phyloP scores from a whole-genome alignment of 2,797 vertebrate species.

The Diglossa cyanea region DNA sequence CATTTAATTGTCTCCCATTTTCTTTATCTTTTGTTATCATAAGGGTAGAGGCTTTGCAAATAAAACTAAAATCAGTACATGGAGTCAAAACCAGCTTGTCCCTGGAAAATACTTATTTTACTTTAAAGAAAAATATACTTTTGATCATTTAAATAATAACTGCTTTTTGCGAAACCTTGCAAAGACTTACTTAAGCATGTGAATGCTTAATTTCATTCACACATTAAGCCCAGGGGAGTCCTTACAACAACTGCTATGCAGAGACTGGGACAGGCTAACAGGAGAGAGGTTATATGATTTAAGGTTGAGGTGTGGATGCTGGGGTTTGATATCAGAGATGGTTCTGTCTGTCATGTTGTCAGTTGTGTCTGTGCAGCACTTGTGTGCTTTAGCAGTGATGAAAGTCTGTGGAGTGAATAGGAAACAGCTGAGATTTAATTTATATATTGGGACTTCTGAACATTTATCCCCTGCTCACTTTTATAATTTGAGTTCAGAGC shows the following conservation, averaged over 20 bases:
- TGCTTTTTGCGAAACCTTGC: neutral
- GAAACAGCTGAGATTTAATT: conserved; percentile 17
- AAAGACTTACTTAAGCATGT: neutral
- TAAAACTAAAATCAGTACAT: neutral
- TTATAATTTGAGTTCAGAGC: conserved; percentile 12
- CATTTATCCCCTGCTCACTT: neutral
- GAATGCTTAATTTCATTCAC: neutral
- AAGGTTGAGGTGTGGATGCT: neutral
- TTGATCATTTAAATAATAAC: neutral
- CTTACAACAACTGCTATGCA: neutral
- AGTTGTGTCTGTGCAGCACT: neutral
- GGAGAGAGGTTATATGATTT: neutral
- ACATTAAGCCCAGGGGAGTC: neutral
- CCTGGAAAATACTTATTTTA: neutral
- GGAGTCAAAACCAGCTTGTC: neutral
- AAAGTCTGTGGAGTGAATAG: neutral
- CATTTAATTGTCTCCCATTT: neutral
- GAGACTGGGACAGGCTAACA: neutral
- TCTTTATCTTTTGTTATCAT: neutral
- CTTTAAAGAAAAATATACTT: neutral
- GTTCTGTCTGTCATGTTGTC: neutral
- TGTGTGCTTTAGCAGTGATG: neutral
- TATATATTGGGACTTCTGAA: conserved; percentile 27
- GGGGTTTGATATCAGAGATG: neutral
- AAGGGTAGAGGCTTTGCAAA: neutral